phyloP scores from a whole-genome alignment of 2,888 invertebrate genomes.

The Cephalotes varians region DNA sequence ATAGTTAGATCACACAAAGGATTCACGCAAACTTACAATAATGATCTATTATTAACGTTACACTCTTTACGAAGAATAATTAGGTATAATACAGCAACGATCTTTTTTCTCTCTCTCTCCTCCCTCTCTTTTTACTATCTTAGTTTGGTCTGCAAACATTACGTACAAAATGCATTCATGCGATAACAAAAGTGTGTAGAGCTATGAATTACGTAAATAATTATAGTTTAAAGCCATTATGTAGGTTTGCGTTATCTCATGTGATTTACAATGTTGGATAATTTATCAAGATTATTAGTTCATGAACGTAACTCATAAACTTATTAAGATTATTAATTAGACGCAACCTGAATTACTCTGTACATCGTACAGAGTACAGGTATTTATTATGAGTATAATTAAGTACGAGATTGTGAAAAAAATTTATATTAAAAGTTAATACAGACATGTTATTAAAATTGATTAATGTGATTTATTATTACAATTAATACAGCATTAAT shows the following conservation, averaged over 20 bases:
- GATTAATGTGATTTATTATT: not conserved
- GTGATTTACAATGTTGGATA: not conserved
- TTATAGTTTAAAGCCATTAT: constrained; percentile 30
- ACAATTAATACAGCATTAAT: not conserved
- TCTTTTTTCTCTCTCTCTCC: not conserved
- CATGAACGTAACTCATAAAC: not conserved
- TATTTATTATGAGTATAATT: not conserved
- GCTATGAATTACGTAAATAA: constrained; percentile 42
- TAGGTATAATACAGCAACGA: not conserved
- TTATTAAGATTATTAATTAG: not conserved
- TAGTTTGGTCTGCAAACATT: not conserved
- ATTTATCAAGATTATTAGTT: constrained; percentile 20
- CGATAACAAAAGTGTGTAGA: constrained; percentile 13
- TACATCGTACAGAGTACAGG: no score
- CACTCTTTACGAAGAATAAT: constrained; percentile 1
- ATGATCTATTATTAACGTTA: constrained; percentile 6
- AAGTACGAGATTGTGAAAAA: not conserved
- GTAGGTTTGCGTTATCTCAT: not conserved
- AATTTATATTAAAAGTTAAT: not conserved
- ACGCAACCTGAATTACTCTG: not conserved
- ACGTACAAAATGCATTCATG: constrained; percentile 16
- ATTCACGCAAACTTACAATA: not conserved
- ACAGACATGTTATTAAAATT: not conserved
- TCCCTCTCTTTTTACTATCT: not conserved
- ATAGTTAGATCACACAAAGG: not conserved